Conservation (phyloP, 2,797 vertebrate genomes). For the Lepilemur septentrionalis region DNA sequence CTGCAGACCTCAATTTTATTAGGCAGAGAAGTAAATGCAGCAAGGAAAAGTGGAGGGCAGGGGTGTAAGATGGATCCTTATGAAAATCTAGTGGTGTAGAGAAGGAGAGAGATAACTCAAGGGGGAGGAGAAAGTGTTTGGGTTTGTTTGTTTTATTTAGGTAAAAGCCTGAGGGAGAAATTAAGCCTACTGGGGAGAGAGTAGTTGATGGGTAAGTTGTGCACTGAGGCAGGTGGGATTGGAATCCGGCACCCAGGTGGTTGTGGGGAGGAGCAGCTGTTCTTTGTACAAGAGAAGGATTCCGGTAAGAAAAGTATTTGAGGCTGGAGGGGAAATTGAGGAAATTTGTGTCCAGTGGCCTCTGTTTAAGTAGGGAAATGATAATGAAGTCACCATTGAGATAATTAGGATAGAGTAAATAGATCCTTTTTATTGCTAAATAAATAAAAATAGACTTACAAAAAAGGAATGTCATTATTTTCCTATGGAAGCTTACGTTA, state of each 20-base stretch:
- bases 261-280: not conserved
- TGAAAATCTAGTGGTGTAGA: not conserved
- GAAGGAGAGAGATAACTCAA: not conserved
- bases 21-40: not conserved
- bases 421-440: not conserved
- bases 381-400: not conserved
- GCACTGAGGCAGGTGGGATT: not conserved
- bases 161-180: not conserved
- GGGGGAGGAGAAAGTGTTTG: not conserved
- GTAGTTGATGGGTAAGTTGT: not conserved
- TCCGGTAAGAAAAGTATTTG: not conserved
- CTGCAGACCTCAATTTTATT: not conserved
- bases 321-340: not conserved
- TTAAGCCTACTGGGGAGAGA: not conserved
- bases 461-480: not conserved
- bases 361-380: not conserved
- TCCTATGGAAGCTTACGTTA: not conserved
- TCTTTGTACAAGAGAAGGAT: not conserved
- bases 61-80: not conserved
- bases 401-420: not conserved
- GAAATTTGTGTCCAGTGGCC: not conserved
- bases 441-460: not conserved
- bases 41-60: not conserved
- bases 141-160: constrained; percentile 17
- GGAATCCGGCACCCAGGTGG: not conserved